These are phyloP conservation scores for Leptodactylus fuscus DNA, from an alignment of 2,113 vertebrate species.

Conservation along the genomic window DNA sequence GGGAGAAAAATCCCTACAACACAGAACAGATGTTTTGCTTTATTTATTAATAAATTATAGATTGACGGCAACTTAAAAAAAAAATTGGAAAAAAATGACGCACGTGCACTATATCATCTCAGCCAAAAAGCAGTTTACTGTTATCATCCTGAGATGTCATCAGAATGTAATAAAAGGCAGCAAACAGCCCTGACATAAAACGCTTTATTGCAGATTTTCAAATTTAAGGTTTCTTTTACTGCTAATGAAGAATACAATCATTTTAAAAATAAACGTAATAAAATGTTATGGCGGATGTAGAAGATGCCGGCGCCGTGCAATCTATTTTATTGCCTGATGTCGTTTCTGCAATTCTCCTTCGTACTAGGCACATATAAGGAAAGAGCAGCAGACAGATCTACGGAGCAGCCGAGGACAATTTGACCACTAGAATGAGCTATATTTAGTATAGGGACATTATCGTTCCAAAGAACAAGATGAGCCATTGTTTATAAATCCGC, in stretches of 20 bases:
- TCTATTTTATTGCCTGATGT: constrained; percentile 26
- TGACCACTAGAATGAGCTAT: not conserved
- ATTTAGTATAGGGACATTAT: not conserved
- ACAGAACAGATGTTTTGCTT: constrained; percentile 48
- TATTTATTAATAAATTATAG: constrained; percentile 52
- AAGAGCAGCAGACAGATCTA: not conserved
- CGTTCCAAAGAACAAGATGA: not conserved
- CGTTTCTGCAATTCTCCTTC: not conserved
- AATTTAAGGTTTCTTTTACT: constrained; percentile 55
- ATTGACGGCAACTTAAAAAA: constrained; percentile 47
- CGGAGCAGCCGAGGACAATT: constrained; percentile 25
- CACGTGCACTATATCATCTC: constrained; percentile 44
- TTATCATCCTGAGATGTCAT: constrained; percentile 34
- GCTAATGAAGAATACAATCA: constrained; percentile 56
- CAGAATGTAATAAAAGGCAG: constrained; percentile 33
- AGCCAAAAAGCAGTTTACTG: constrained; percentile 36
- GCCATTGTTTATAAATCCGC: constrained; percentile 17
- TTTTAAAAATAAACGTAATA: constrained; percentile 54
- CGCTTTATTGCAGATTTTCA: constrained; percentile 56
- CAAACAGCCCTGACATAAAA: constrained; percentile 45
- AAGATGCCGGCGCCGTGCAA: constrained; percentile 13
- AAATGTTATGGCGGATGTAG: constrained; percentile 50
- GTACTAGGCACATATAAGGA: constrained; percentile 38
- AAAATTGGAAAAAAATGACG: not conserved
- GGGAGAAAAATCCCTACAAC: constrained; percentile 27